A percentile compares a stretch with the other conserved stretches of the same genome.
These are phyloP conservation scores for Cataglyphis hispanica DNA, from an alignment of 1,140 invertebrate genomes.

Conservation along the genomic window DNA sequence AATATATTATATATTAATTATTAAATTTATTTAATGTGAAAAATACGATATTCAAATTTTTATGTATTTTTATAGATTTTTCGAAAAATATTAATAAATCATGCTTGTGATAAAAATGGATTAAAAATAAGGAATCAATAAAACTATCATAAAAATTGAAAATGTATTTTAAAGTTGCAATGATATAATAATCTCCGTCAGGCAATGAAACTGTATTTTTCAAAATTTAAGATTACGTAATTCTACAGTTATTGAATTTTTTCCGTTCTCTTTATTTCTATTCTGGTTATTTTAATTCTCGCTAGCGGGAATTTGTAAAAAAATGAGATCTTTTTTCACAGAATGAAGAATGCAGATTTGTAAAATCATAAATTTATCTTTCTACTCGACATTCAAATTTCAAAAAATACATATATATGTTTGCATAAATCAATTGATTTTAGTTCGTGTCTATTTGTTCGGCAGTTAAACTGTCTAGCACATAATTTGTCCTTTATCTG, in stretches of 20 bases:
- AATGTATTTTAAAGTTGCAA: background rate
- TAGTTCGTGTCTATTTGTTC: no score
- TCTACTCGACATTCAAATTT: background rate
- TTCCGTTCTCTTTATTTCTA: background rate
- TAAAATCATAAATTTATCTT: background rate
- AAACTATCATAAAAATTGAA: background rate
- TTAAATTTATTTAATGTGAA: background rate
- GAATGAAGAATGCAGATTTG: background rate
- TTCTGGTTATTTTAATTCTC: background rate
- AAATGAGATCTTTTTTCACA: background rate
- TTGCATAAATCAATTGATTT: no score
- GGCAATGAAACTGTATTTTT: background rate
- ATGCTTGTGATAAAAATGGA: background rate
- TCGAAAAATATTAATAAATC: background rate
- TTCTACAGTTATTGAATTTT: background rate
- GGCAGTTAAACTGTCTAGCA: no score
- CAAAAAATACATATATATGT: background rate
- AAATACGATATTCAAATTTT: background rate
- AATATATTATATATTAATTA: slow-evolving; percentile 13
- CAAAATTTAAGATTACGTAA: background rate
- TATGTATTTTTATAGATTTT: background rate
- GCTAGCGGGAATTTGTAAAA: background rate
- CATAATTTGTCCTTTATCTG: slow-evolving; percentile 31
- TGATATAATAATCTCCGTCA: background rate
- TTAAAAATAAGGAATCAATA: background rate